Base-by-base conservation (phyloP, 1,140 invertebrate species). In the Hylyphantes graminicola region DNA sequence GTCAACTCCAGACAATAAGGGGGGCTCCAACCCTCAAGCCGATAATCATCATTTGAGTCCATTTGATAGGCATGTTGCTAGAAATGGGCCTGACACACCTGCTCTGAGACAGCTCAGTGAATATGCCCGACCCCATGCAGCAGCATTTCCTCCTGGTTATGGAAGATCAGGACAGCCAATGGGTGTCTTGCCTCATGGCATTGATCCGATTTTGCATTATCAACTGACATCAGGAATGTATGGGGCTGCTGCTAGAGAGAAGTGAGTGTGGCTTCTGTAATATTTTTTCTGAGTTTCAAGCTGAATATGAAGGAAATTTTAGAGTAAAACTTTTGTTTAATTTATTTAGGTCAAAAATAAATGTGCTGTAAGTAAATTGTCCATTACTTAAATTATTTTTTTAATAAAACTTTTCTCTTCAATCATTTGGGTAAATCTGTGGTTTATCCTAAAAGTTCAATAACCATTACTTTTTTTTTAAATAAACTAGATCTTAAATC, bases 11-110 rank as follows among this genome's bases (percentile, higher is more conserved):
- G 85, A 86, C 19, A 76, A 21, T 70, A 86, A 85, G 68, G 15
- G 81, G 13, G 76, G 80, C 10, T 90, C 86, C 91, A 92, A 89
- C 90, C 92, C 50, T 91, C 92, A 54, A 82, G 75, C 9, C 89
- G 85, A 85, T 61, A 67, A 89, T 81, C 86, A 87, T 63, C 81
- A 86, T 35, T 51, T 87, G 8, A 86, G 86, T 85, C 83, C 87
- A 35, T 80, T 87, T 57, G 96, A 96, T 84, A 91, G 95, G 86
- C 95, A 94, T 86, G 91, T 90, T 19, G 92, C 93, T 68, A 89
- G 94, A 55, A 92, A 91, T 0, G 97, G 96, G 88, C 92, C 93
- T 0, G 97, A 98, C 88, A 98, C 96, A 0, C 96, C 97, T 6
- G 96, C 97, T 4, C 89, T 98, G 51, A 91, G 97, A 50, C 96